Conservation (phyloP, 1,140 invertebrate species). For the Drosophila sulfurigaster region DNA sequence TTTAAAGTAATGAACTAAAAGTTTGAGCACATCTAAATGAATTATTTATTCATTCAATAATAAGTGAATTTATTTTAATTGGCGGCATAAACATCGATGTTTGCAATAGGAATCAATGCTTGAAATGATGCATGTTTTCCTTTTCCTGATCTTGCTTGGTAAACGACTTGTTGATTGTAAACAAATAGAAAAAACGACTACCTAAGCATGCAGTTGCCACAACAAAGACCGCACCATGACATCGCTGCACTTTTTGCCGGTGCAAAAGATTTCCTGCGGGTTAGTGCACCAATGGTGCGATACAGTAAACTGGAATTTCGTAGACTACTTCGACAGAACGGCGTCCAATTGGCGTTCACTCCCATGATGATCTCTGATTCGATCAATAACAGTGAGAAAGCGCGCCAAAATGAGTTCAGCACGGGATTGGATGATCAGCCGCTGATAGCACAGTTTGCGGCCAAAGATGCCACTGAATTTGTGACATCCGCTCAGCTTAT, state of each 20-base stretch:
- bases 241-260: constrained; percentile 89
- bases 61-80: too few species aligned
- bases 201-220: constrained; percentile 45
- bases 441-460: constrained; percentile 97
- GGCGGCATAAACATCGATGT: too few species aligned
- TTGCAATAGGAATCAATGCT: too few species aligned
- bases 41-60: too few species aligned
- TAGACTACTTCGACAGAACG: constrained; percentile 87
- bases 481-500: constrained; percentile 93
- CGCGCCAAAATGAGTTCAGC: constrained; percentile 94
- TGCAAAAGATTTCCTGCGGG: constrained; percentile 87
- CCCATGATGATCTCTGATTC: constrained; percentile 98
- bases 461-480: constrained; percentile 93
- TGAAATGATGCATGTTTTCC: too few species aligned
- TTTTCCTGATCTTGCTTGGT: not conserved
- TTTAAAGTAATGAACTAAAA: too few species aligned
- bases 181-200: not conserved
- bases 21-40: too few species aligned
- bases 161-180: constrained; percentile 12
- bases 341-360: constrained; percentile 96
- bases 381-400: constrained; percentile 95
- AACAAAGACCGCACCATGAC: constrained; percentile 81
- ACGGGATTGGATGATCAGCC: constrained; percentile 92
- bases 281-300: constrained; percentile 98
- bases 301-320: constrained; percentile 92